Conservation (phyloP, 2,888 invertebrate genomes). For the Lithophane ornitopus region DNA sequence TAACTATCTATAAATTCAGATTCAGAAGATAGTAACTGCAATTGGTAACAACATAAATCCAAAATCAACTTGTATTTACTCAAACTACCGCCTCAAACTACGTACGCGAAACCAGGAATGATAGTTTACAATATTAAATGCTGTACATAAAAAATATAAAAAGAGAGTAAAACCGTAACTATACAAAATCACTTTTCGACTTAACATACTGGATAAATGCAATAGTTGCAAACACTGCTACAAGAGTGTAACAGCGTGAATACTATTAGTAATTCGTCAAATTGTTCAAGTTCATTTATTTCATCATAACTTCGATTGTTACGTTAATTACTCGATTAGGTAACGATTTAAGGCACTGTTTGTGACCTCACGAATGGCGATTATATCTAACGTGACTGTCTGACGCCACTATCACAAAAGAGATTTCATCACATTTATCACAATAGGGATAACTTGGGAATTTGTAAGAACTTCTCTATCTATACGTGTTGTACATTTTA, state of each 20-base stretch:
- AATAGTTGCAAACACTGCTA: slow-evolving; percentile 83
- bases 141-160: slow-evolving; percentile 85
- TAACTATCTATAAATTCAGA: slow-evolving; percentile 71
- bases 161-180: slow-evolving; percentile 84
- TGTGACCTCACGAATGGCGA: slow-evolving; percentile 79
- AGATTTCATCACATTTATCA: slow-evolving; percentile 89
- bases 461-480: slow-evolving; percentile 71
- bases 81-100: slow-evolving; percentile 64
- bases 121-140: slow-evolving; percentile 85
- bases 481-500: slow-evolving; percentile 58
- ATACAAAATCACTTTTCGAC: slow-evolving; percentile 86
- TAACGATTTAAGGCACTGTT: slow-evolving; percentile 81
- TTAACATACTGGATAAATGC: slow-evolving; percentile 88
- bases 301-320: slow-evolving; percentile 69
- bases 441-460: slow-evolving; percentile 84
- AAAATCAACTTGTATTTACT: slow-evolving; percentile 76
- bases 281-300: slow-evolving; percentile 74
- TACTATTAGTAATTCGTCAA: slow-evolving; percentile 83
- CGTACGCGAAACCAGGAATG: slow-evolving; percentile 83
- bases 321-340: slow-evolving; percentile 77
- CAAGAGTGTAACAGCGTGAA: slow-evolving; percentile 79
- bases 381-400: slow-evolving; percentile 88
- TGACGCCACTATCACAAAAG: slow-evolving; percentile 89
- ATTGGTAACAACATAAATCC: slow-evolving; percentile 87
- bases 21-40: slow-evolving; percentile 85